Evolutionary conservation across 1,140 invertebrate species (phyloP), one percentile per base, ranked within the genome.

Genomic region (Drosophila funebris): DNA sequence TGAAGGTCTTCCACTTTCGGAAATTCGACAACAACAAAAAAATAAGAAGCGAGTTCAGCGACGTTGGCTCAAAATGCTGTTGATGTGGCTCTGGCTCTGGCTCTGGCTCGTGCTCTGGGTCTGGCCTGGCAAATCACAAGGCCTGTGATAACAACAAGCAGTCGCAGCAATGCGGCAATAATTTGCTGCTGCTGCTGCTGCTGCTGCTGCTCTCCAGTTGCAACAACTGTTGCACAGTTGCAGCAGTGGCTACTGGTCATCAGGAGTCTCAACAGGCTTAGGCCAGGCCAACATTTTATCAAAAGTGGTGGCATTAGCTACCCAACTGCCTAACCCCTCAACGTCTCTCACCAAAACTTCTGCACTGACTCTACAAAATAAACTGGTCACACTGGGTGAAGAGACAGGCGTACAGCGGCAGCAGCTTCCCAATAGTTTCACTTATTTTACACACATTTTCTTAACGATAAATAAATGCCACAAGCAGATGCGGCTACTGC

Each of bases 1-100:
- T 78, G 85, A 89, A 89, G 85, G 85, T 89, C 85, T 89, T 76
- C 85, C 85, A 89, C 85, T 89, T 89, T 89, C 85, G 53, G 85
- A 90, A 81, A 90, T 73, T 88, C 77, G 68, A 89, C 77, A 85
- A 78, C 81, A 68, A 78, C 54, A 56, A 60, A 78, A 67, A 68
- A 62, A 53, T 71, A 72, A 71, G 44, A 64, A 52, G 33, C 52
- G 41, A 16, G 29, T 52, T 57, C 22, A 24, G 31, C 41, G 6
- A 29, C 7, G 14, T 48, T 52, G 52, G 52, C 36, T 56, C 52
- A 39, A 41, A 56, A 56, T 50, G 43, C 27, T 48, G 44, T n/a
- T 58, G 29, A 22, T 68, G 70, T 46, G 53, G 61, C 44, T 44
- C 2, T 68, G 70, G 48, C 60, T 53, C 50, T 50, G 20, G 11